Evolutionary conservation across 2,113 vertebrate genomes (phyloP).

Genomic region (Crotalus tigris): DNA sequence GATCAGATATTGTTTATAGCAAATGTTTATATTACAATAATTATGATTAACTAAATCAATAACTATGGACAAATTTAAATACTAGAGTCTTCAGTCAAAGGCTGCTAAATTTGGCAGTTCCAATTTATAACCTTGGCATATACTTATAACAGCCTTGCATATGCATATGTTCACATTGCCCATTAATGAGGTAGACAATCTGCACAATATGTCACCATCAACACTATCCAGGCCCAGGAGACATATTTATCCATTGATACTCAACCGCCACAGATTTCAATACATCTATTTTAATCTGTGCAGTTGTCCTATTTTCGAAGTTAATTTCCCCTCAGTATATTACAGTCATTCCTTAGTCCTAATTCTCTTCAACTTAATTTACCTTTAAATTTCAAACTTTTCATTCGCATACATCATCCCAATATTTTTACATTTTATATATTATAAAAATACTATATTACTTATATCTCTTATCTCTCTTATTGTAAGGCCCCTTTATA

Average conservation of each 20-base stretch:
- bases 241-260: neutral
- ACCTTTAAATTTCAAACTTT: too few relatives aligned
- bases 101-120: neutral
- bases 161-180: neutral
- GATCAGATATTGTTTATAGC: neutral
- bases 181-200: neutral
- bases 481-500: too few relatives aligned
- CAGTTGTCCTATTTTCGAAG: neutral
- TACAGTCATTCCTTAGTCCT: too few relatives aligned
- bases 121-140: neutral
- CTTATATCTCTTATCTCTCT: too few relatives aligned
- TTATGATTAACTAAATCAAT: neutral
- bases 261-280: neutral
- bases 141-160: neutral
- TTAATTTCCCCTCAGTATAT: too few relatives aligned
- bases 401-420: too few relatives aligned
- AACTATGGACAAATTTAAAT: neutral
- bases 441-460: too few relatives aligned
- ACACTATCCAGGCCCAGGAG: neutral
- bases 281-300: neutral
- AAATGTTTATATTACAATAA: neutral
- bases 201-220: neutral
- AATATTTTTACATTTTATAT: too few relatives aligned
- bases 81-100: neutral
- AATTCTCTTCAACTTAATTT: too few relatives aligned